Base-by-base conservation (phyloP, 2,888 invertebrate species). In the Coremacera marginata region DNA sequence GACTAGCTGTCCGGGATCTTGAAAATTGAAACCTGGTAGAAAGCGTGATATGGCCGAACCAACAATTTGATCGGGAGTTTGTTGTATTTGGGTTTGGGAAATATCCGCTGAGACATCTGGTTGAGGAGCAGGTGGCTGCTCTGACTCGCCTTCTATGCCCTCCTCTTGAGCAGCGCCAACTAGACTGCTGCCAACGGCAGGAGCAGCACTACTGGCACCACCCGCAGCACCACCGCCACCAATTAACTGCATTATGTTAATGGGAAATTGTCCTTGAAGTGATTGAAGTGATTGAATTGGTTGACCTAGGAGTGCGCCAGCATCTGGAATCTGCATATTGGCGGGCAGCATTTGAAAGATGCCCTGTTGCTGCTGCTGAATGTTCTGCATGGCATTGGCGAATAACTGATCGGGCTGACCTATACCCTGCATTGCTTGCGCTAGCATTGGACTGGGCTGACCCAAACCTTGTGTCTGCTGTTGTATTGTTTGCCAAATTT, bases 1-100 rank as follows among this genome's bases (percentile, higher is more conserved):
- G 14, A 79, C 68, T 27, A 75, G 22, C 22, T 72, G 77, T 22
- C 65, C 65, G 7, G 62, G 63, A 57, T 57, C 57, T 52, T 77
- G 57, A 22, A 70, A 11, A 14, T 11, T 44, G 44, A 44, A 11
- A 31, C 31, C 31, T 1, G 44, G 44, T 44, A 44, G 11, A 44
- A 44, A 11, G 3, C 44, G 11, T 44, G 11, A 14, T 14, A 44
- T 11, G 44, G 44, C 44, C 1, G 44, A 11, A 11, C 44, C 44
- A 44, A 44, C 11, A 44, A 44, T 44, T 11, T 44, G 44, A 11
- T 44, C 44, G 14, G 44, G 44, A 44, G 44, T 11, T 44, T 44
- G 44, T 44, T 44, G 44, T 44, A 14, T 3, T 44, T 44, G 44
- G 11, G 11, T 44, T 44, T 44, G 44, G 44, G 11, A 7, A 11